These are phyloP conservation scores for Himantopus leucocephalus DNA, from an alignment of 2,113 vertebrate species.

Conservation along the genomic window DNA sequence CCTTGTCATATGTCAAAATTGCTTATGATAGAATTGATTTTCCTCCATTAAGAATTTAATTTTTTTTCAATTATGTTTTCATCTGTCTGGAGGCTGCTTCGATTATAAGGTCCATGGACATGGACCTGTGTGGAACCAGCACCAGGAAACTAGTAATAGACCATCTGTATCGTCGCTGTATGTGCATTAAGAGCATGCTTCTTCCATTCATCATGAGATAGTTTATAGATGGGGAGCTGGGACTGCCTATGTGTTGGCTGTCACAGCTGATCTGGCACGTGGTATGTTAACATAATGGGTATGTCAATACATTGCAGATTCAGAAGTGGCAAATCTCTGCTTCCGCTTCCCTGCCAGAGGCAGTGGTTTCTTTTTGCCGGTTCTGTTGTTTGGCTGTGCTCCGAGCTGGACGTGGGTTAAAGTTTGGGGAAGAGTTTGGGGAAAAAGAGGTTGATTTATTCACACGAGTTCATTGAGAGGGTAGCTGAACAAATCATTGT, in stretches of 20 bases:
- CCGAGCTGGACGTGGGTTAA: not conserved
- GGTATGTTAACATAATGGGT: not conserved
- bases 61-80: not conserved
- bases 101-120: not conserved
- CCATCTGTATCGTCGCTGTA: not conserved
- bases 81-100: not conserved
- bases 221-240: not conserved
- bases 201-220: too few relatives aligned
- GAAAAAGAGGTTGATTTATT: not conserved
- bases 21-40: slow-evolving; percentile 7
- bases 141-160: not conserved
- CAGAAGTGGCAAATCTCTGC: not conserved
- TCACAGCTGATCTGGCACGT: not conserved
- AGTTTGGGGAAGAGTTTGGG: not conserved
- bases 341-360: not conserved
- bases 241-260: not conserved
- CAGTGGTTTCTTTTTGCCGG: not conserved
- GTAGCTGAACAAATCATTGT: not conserved
- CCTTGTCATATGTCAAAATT: not conserved
- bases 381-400: not conserved
- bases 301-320: not conserved
- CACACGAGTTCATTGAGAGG: not conserved
- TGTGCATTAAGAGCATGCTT: not conserved
- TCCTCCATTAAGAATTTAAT: not conserved
- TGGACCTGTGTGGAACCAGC: not conserved